Evolutionary conservation across 2,113 vertebrate species (phyloP), one percentile per base, ranked within the genome.

Genomic region (Dascyllus trimaculatus): DNA sequence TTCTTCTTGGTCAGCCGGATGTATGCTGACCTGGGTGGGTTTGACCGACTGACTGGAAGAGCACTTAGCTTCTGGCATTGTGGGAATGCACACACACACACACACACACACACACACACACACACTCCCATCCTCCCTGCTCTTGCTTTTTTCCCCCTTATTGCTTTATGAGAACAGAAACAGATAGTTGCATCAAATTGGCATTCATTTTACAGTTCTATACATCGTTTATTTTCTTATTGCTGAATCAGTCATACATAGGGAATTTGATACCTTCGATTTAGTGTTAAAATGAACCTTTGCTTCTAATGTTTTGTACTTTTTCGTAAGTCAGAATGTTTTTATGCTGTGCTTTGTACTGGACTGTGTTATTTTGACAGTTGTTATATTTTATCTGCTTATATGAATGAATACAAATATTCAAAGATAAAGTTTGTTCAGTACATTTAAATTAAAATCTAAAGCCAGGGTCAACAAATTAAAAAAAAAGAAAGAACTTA

Each of bases 1-100:
- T 75, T 76, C 9, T 18, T 72, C 64, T 76, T 80, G 81, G 68
- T 80, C 75, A 60, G 72, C 77, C 64, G 74, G 83, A 85, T 87
- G 62, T 68, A 6, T 63, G 45, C 66, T 54, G 43, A 75, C 40
- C 65, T 62, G 69, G 56, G 52, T 75, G 71, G 56, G 84, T 86
- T 70, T 57, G 73, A 71, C 64, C 46, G 59, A 80, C 51, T 91
- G 84, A 87, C 87, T 87, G 85, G 82, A 90, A 90, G 81, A 88
- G 85, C 90, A 90, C 91, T 92, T 81, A 89, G 80, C 71, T 49
- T 78, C 80, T 88, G 75, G 80, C 81, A 87, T 48, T n/a, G 35
- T 52, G 25, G 45, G 18, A 19, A 14, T 56, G 40, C 25, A 38
- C 3, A 5, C 46, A 7, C 60, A 40, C 11, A 21, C 15, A 17